Percentiles rank a stretch among this genome's conserved stretches.
phyloP scores from a whole-genome alignment of 2,888 invertebrate genomes.

The Xanthorhoe spadicearia region DNA sequence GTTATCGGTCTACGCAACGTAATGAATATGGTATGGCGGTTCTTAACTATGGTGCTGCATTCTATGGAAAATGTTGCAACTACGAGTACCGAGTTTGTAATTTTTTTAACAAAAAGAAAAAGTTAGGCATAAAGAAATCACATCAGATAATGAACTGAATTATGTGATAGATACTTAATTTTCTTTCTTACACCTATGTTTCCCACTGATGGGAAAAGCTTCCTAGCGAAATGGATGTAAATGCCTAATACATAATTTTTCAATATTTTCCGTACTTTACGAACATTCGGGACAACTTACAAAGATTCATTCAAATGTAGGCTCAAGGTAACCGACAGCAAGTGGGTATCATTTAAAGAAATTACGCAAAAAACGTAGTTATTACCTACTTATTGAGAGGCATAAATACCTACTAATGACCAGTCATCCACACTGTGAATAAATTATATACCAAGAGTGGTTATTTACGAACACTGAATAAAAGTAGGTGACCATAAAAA shows the following conservation, averaged over 20 bases:
- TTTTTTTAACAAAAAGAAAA: too few relatives aligned
- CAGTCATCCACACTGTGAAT: constrained; percentile 14
- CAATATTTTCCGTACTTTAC: not conserved
- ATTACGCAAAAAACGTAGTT: constrained; percentile 13
- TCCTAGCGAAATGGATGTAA: not conserved
- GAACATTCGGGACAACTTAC: not conserved
- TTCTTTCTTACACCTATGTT: too few relatives aligned
- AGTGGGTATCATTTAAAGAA: not conserved
- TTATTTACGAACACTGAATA: constrained; percentile 23
- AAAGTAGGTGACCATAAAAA: constrained; percentile 6
- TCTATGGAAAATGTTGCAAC: not conserved
- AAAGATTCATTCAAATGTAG: not conserved
- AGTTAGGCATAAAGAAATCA: too few relatives aligned
- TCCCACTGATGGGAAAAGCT: too few relatives aligned
- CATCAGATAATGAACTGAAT: too few relatives aligned
- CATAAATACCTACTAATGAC: constrained; percentile 19
- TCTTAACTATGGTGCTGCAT: not conserved
- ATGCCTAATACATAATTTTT: not conserved
- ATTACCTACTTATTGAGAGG: constrained; percentile 21
- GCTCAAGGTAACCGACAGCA: not conserved
- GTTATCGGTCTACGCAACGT: constrained; percentile 3
- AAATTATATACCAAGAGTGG: constrained; percentile 13
- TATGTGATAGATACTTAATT: too few relatives aligned
- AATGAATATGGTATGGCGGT: not conserved
- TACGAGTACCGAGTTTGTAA: not conserved